phyloP scores from a whole-genome alignment of 2,113 vertebrate genomes.

The Antechinus flavipes region DNA sequence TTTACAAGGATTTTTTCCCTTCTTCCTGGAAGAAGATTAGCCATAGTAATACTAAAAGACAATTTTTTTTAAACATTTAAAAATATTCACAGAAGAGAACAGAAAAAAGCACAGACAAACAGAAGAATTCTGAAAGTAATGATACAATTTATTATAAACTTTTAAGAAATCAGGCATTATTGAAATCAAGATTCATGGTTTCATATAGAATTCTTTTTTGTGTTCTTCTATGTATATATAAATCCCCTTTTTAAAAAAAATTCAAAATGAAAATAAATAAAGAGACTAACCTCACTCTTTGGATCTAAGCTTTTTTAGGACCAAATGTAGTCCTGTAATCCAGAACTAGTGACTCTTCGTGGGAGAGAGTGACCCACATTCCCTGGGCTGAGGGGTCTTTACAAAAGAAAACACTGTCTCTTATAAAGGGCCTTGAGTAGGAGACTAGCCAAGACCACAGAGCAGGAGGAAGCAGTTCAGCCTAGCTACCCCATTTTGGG shows the following conservation, averaged over 20 bases:
- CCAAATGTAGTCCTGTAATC: background rate
- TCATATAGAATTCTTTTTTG: background rate
- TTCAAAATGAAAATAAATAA: background rate
- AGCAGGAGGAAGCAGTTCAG: background rate
- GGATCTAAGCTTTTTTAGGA: background rate
- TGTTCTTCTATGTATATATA: background rate
- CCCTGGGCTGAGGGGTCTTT: background rate
- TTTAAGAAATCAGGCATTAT: background rate
- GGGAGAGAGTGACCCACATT: background rate
- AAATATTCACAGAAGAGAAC: background rate
- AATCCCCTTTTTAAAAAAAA: background rate
- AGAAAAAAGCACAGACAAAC: background rate
- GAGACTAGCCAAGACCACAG: background rate
- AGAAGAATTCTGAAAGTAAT: background rate
- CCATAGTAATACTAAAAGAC: background rate
- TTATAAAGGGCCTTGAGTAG: background rate
- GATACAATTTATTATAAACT: background rate
- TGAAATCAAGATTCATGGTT: background rate
- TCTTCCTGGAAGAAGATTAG: background rate
- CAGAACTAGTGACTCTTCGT: background rate
- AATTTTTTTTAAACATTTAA: background rate
- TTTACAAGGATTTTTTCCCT: background rate
- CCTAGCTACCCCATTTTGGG: background rate
- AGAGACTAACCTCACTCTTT: background rate
- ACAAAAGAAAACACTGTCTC: background rate